These are phyloP conservation scores for Trichopria drosophilae DNA, from an alignment of 2,888 invertebrate genomes.

Conservation along the genomic window DNA sequence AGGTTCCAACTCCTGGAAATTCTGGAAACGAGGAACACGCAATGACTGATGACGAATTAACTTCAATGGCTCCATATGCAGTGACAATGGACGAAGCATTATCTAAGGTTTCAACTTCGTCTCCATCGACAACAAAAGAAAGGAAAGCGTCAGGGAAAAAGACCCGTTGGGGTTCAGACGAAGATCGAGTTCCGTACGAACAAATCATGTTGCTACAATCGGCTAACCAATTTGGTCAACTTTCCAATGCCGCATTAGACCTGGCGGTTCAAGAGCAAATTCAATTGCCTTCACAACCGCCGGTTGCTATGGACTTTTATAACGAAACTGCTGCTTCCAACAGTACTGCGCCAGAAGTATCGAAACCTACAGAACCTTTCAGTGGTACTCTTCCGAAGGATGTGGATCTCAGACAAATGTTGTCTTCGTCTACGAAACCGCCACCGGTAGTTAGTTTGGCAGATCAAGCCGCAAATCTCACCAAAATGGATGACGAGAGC, in stretches of 20 bases:
- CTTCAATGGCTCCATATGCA: not conserved
- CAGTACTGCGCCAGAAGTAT: slow-evolving; percentile 15
- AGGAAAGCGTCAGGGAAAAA: slow-evolving; percentile 54
- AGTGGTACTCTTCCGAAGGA: slow-evolving; percentile 49
- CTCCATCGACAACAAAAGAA: slow-evolving; percentile 46
- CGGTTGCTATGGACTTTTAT: slow-evolving; percentile 45
- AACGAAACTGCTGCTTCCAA: slow-evolving; percentile 34
- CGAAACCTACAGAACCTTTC: slow-evolving; percentile 10
- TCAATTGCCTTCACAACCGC: slow-evolving; percentile 40
- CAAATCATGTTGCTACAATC: slow-evolving; percentile 55
- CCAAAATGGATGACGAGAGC: slow-evolving; percentile 53
- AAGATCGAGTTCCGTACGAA: slow-evolving; percentile 55
- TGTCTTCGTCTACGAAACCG: slow-evolving; percentile 32
- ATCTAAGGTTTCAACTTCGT: not conserved
- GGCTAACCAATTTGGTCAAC: slow-evolving; percentile 51
- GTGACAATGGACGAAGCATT: not conserved
- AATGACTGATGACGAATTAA: slow-evolving; percentile 26
- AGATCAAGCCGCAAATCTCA: slow-evolving; percentile 49
- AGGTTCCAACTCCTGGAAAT: slow-evolving; percentile 49
- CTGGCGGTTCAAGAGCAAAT: slow-evolving; percentile 49
- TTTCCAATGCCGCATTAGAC: slow-evolving; percentile 52
- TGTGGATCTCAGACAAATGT: slow-evolving; percentile 58
- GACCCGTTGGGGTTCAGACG: slow-evolving; percentile 56
- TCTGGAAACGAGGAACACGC: slow-evolving; percentile 22
- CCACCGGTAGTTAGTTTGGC: slow-evolving; percentile 47